A percentile compares a stretch with the other conserved stretches of the same genome.
These are phyloP conservation scores for Staurois parvus DNA, from an alignment of 2,797 vertebrate species.

Conservation along the genomic window DNA sequence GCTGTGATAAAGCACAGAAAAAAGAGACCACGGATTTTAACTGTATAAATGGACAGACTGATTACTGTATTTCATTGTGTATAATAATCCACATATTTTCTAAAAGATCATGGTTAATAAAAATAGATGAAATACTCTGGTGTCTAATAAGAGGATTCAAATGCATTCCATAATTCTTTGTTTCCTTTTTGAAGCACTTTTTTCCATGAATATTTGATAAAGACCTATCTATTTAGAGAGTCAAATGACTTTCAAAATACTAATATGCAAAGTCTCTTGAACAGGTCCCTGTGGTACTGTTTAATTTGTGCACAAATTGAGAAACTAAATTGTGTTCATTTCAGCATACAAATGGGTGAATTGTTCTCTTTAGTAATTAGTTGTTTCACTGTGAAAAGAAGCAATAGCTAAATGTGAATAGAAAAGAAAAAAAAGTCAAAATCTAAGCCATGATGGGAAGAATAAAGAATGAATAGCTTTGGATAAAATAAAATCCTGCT, in stretches of 20 bases:
- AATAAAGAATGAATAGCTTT: background rate
- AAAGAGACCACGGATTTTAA: background rate
- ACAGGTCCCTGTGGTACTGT: slow-evolving; percentile 43
- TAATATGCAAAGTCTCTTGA: slow-evolving; percentile 48
- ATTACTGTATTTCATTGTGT: background rate
- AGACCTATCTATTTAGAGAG: slow-evolving; percentile 40
- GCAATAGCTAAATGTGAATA: slow-evolving; percentile 38
- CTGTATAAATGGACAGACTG: background rate
- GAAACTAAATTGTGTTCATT: slow-evolving; percentile 57
- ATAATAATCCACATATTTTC: background rate
- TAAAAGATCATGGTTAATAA: background rate
- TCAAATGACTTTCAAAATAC: slow-evolving; percentile 44
- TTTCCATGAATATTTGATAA: slow-evolving; percentile 49
- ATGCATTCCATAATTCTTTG: background rate
- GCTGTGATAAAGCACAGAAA: background rate
- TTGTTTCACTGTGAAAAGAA: slow-evolving; percentile 36
- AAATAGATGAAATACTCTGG: background rate
- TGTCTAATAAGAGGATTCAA: background rate
- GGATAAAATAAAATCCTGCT: background rate
- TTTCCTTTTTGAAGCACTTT: background rate
- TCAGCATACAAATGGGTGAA: slow-evolving; percentile 45
- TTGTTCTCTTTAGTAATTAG: slow-evolving; percentile 54
- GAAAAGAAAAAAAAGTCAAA: slow-evolving; percentile 18
- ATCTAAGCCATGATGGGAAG: background rate
- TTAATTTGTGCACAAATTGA: slow-evolving; percentile 53